Percentiles rank a stretch among this genome's conserved stretches.
phyloP scores from a whole-genome alignment of 2,113 vertebrate species.

The Burhinus bistriatus region DNA sequence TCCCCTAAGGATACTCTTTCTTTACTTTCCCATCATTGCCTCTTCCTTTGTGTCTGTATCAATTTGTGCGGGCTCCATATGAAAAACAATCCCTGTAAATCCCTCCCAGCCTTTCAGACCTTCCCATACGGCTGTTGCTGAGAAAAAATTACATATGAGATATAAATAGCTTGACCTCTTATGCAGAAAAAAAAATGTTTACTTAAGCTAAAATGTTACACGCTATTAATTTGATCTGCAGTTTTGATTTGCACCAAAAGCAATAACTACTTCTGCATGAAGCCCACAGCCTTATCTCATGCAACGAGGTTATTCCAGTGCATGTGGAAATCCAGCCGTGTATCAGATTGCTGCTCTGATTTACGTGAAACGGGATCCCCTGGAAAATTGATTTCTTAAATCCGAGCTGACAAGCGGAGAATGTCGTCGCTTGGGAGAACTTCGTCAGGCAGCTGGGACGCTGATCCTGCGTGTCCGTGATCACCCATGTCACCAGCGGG shows the following conservation, averaged over 20 bases:
- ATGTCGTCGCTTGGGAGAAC: not conserved
- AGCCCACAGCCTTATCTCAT: not conserved
- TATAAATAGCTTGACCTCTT: not conserved
- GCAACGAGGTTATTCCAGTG: not conserved
- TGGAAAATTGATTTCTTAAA: not conserved
- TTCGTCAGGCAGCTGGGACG: not conserved
- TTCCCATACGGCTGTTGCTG: not conserved
- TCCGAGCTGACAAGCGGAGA: not conserved
- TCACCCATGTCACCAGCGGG: not conserved
- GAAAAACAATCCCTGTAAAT: not conserved
- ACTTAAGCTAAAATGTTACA: not conserved
- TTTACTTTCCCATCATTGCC: not conserved
- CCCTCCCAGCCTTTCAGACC: not conserved
- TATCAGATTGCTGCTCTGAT: not conserved
- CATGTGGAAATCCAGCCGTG: not conserved
- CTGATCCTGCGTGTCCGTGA: not conserved
- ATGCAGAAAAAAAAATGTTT: not conserved
- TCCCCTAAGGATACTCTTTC: not conserved
- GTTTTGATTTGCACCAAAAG: slow-evolving; percentile 7
- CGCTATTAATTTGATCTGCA: not conserved
- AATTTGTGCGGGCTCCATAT: not conserved
- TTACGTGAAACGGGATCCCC: not conserved
- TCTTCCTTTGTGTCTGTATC: not conserved
- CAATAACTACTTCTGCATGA: not conserved
- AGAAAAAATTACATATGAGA: not conserved